Evolutionary conservation across 2,113 vertebrate genomes (phyloP).

Genomic region (Neodon shergylaensis): DNA sequence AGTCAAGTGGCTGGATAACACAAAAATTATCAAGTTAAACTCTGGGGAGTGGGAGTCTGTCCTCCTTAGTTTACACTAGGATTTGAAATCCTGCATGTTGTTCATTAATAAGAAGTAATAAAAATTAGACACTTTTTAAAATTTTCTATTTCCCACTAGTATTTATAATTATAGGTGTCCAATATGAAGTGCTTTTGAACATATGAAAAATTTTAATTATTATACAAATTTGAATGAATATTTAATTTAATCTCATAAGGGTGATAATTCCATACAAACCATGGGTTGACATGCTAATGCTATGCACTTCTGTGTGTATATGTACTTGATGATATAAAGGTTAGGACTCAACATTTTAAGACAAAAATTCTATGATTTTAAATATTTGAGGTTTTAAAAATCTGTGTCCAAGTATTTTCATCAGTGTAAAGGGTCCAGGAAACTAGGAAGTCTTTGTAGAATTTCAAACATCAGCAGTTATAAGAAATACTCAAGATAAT

Average conservation of each 20-base stretch:
- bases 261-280: neutral
- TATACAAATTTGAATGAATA: neutral
- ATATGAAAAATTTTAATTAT: neutral
- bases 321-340: neutral
- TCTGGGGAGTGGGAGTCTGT: neutral
- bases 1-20: conserved; percentile 87
- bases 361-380: neutral
- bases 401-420: neutral
- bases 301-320: neutral
- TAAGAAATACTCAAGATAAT: neutral
- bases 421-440: neutral
- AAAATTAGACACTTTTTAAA: neutral
- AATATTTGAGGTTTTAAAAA: neutral
- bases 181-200: neutral
- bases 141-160: neutral
- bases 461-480: neutral
- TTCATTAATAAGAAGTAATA: neutral
- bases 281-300: rapidly evolving
- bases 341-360: neutral
- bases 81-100: neutral
- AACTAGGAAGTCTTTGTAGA: neutral
- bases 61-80: neutral
- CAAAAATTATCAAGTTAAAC: conserved; percentile 33
- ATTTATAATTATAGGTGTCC: neutral
- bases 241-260: neutral